Evolutionary conservation across 2,113 vertebrate genomes (phyloP), one percentile per base, ranked within the genome.

Genomic region (Gambusia holbrooki): DNA sequence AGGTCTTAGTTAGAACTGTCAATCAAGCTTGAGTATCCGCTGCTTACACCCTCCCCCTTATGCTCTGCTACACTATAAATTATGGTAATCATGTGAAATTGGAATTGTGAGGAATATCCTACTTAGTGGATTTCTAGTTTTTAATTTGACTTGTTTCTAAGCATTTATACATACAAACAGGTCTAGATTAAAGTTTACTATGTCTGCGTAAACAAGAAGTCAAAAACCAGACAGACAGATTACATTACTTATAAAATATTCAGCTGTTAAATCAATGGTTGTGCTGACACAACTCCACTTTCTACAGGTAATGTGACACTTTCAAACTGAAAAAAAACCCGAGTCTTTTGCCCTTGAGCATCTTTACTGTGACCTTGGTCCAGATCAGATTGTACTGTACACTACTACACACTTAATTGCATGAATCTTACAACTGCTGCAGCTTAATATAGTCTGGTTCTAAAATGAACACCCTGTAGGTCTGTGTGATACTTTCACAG

Each of bases 161-260:
- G 25, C 25, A 58, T 58, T 58, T n/a, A 15, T 15, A 42, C 17
- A 22, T 15, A 58, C 51, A 25, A 7, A 58, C 7, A 54, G 8
- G 25, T 54, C 19, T 5, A 25, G 51, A 54, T 54, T 54, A 54
- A 25, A 25, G 51, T 58, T 58, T 33, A 37, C 37, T 73, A 40
- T n/a, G 58, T 69, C 28, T 5, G 62, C 37, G 6, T 33, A 2
- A 71, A 22, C 14, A 45, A 75, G 51, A 63, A 70, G 27, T 22
- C 58, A 66, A 37, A 62, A 69, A 67, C 40, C 60, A 30, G 10
- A 66, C 35, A 28, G 22, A 69, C 42, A 28, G n/a, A 68, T 87
- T 69, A 6, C 72, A 74, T 86, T 75, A 67, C 85, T 62, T 17
- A 89, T 92, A 14, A 86, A 89, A 88, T 84, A 90, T 90, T 86